These are phyloP conservation scores for Brachionus sp. DNA, from an alignment of 1,140 invertebrate species.

Conservation along the genomic window DNA sequence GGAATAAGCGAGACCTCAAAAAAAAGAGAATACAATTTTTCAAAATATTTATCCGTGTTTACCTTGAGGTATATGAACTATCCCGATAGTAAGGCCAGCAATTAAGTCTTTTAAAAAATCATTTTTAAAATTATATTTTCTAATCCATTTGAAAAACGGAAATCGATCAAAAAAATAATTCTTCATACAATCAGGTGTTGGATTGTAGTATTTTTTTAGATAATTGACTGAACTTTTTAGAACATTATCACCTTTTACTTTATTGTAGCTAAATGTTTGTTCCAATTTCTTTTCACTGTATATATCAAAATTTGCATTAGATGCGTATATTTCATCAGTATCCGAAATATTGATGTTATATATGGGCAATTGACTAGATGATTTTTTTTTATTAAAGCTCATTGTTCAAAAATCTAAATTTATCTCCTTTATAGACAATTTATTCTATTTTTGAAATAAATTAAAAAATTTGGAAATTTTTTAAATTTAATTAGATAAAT, in stretches of 20 bases:
- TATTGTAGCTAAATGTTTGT: conserved; percentile 23
- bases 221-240: conserved; percentile 16
- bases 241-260: conserved; percentile 16
- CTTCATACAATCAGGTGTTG: conserved; percentile 1
- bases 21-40: background rate
- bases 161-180: conserved; percentile 48
- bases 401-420: background rate
- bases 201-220: conserved; percentile 44
- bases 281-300: conserved; percentile 8
- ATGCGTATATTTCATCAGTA: background rate
- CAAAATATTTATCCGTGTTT: background rate
- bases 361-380: background rate
- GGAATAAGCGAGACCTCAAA: conserved; percentile 74
- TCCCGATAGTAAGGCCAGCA: conserved; percentile 60
- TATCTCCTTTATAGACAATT: background rate
- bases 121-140: conserved; percentile 57
- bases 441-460: background rate
- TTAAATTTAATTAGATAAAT: background rate
- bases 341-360: background rate
- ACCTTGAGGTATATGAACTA: conserved; percentile 62
- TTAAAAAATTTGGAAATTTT: background rate
- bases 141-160: conserved; percentile 53
- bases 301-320: background rate
- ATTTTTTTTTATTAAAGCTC: conserved; percentile 7
- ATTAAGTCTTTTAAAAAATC: conserved; percentile 57